Percentiles rank a stretch among this genome's conserved stretches.
These are phyloP conservation scores for Paedocypris micromegethes DNA, from an alignment of 2,797 vertebrate species.

Conservation along the genomic window DNA sequence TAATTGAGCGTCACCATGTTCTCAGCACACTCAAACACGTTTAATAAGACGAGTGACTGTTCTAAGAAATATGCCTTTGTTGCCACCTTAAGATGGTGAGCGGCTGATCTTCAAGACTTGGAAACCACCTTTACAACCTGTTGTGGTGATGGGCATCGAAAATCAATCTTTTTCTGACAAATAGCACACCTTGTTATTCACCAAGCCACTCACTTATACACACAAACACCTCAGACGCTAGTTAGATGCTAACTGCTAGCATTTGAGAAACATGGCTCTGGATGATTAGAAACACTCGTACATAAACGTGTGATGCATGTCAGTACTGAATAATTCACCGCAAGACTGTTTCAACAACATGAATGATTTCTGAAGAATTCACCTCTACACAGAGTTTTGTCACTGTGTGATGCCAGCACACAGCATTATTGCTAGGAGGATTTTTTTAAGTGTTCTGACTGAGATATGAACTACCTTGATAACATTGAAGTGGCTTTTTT, in stretches of 20 bases:
- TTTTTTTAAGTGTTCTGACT: no score
- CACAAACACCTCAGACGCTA: slow-evolving; percentile 2
- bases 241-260: neutral
- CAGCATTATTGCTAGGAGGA: no score
- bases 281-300: no score
- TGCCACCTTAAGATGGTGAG: slow-evolving; percentile 12
- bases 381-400: no score
- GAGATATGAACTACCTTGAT: no score
- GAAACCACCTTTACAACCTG: slow-evolving; percentile 18
- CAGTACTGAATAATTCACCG: no score
- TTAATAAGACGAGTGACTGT: slow-evolving; percentile 6
- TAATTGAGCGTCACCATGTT: slow-evolving; percentile 64
- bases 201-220: neutral
- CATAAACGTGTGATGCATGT: no score
- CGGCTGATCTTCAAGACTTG: slow-evolving; percentile 35
- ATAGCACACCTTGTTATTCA: slow-evolving; percentile 15
- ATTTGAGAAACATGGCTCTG: no score
- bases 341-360: no score
- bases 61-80: slow-evolving; percentile 31
- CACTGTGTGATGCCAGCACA: no score
- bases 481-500: no score
- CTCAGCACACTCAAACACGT: slow-evolving; percentile 34
- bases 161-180: slow-evolving; percentile 32
- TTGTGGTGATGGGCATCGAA: slow-evolving; percentile 29
- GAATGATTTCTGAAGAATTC: no score